These are phyloP conservation scores for Zonitis immaculata DNA, from an alignment of 2,888 invertebrate species.

Conservation along the genomic window DNA sequence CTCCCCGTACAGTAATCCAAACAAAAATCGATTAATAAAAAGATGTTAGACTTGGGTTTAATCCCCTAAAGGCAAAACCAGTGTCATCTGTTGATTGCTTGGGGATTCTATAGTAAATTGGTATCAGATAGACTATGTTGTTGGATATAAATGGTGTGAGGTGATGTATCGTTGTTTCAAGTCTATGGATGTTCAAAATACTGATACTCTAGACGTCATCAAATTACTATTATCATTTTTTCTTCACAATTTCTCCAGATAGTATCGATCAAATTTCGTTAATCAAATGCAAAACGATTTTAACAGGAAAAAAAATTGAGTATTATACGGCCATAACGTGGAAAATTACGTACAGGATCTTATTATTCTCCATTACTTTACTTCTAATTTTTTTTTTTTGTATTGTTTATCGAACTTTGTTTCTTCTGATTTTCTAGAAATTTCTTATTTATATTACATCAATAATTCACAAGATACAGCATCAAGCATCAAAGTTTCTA, in stretches of 20 bases:
- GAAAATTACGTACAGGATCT: no score
- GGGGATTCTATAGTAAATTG: conserved; percentile 42
- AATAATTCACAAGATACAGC: no score
- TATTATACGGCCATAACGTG: no score
- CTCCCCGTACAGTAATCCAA: conserved; percentile 40
- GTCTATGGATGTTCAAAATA: conserved; percentile 34
- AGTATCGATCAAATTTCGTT: conserved; percentile 7
- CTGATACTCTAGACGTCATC: conserved; percentile 21
- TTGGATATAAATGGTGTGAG: conserved; percentile 19
- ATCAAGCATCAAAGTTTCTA: no score
- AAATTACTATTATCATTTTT: no score
- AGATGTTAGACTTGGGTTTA: conserved; percentile 37
- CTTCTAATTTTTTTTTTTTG: no score
- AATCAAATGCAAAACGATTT: background rate
- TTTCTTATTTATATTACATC: no score
- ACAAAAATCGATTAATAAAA: conserved; percentile 46
- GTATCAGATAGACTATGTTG: conserved; percentile 22
- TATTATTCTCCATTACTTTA: no score
- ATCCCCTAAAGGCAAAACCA: conserved; percentile 37
- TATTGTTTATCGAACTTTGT: no score
- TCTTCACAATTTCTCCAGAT: no score
- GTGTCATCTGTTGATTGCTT: conserved; percentile 46
- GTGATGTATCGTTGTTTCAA: conserved; percentile 28
- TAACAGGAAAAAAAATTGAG: no score
- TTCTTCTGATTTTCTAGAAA: no score